Conservation (phyloP, 2,113 vertebrate species). For the Mesembrinibis cayennensis region DNA sequence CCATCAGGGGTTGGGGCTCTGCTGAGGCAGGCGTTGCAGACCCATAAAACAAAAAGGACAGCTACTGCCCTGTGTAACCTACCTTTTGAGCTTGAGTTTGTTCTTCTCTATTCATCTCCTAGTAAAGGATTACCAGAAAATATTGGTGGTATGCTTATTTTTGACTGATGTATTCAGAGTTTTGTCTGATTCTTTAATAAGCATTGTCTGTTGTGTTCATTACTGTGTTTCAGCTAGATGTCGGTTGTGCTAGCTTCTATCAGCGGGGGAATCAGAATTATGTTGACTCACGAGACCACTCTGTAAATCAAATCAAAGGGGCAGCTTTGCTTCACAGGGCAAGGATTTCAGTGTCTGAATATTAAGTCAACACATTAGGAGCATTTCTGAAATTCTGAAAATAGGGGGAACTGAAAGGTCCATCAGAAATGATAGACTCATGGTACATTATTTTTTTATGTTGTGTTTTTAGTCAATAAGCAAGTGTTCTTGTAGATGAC, state of each 20-base stretch:
- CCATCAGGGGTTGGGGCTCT: not conserved
- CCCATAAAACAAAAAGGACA: not conserved
- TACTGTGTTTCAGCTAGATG: not conserved
- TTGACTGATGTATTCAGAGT: not conserved
- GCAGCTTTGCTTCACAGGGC: not conserved
- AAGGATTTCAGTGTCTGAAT: not conserved
- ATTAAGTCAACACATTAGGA: not conserved
- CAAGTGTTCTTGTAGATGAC: not conserved
- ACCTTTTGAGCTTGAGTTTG: not conserved
- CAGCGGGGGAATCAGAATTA: not conserved
- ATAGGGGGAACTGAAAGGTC: not conserved
- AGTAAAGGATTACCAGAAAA: not conserved
- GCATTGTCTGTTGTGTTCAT: not conserved
- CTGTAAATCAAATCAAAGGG: constrained; percentile 14
- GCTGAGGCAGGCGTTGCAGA: not conserved
- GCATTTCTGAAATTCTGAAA: not conserved
- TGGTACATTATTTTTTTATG: not conserved
- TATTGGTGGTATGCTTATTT: not conserved
- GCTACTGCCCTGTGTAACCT: not conserved
- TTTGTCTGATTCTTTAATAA: not conserved
- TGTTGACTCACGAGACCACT: not conserved
- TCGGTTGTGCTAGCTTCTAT: not conserved
- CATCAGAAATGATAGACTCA: not conserved
- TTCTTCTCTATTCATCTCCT: not conserved
- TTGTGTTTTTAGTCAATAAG: not conserved